Base-by-base conservation (phyloP, 2,113 vertebrate species). In the Entomyzon cyanotis region DNA sequence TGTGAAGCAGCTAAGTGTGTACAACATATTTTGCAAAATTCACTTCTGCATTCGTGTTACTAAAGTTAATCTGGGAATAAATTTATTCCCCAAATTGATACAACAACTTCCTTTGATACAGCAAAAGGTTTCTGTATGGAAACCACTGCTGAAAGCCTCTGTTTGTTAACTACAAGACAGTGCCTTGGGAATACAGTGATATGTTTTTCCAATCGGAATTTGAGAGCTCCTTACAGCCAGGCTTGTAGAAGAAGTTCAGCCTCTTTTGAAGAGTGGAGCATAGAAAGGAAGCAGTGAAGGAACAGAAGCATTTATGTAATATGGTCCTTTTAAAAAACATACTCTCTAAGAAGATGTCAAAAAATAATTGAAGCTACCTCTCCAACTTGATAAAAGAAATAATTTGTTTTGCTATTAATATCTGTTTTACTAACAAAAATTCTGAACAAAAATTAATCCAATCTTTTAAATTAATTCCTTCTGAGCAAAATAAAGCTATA, bases 181-280 rank as follows among this genome's bases (percentile, higher is more conserved):
- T 67, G 42, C 27, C 44, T 87, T 83, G 65, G 63, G 78, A 90
- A 67, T 50, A 52, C 12, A 69, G 41, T 37, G 49, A 63, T 59
- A 75, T 1, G 4, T 7, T 77, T 89, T 89, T 87, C 68, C 22
- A 80, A 0, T 25, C 0, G 0, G 31, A 74, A 58, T 24, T n/a
- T 70, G 28, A 49, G 10, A 70, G 9, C 5, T 78, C 47, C 12
- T 19, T 55, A 17, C 60, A 85, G 33, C 8, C 16, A 79, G 33
- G 23, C 14, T 64, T 68, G 12, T 27, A 55, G 60, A 41, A 60
- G 10, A 33, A 50, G 15, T 84, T 75, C 24, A 77, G 6, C 7
- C 11, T 65, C 11, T 23, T 69, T 81, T 75, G 55, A 68, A 31
- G 30, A 55, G 15, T 15, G 7, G 7, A 37, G 5, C 44, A 10